Percentiles rank a stretch among this genome's conserved stretches.
These are phyloP conservation scores for Rana temporaria DNA, from an alignment of 2,113 vertebrate genomes.

Conservation along the genomic window DNA sequence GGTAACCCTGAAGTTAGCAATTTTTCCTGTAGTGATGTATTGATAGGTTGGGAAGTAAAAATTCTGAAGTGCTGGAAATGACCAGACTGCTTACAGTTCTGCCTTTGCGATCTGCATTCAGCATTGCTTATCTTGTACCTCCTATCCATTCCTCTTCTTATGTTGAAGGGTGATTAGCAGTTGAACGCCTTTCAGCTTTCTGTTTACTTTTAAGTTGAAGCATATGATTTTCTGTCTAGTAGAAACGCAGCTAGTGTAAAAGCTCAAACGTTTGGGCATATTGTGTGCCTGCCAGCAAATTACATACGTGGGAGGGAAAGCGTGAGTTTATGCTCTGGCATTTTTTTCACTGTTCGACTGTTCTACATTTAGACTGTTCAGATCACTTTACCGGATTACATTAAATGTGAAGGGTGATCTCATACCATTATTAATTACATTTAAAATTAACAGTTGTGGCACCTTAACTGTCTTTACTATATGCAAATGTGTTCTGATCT, in stretches of 20 bases:
- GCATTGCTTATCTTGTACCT: constrained; percentile 11
- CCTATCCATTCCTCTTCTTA: constrained; percentile 7
- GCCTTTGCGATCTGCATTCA: neutral
- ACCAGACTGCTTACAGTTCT: neutral
- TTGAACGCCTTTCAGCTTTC: constrained; percentile 34
- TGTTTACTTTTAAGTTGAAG: constrained; percentile 44
- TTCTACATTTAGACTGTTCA: constrained; percentile 47
- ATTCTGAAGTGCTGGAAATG: no score
- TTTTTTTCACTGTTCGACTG: constrained; percentile 33
- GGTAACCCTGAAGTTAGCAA: no score
- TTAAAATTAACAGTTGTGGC: neutral
- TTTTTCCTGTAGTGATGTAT: no score
- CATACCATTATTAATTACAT: constrained; percentile 10
- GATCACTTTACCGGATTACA: constrained; percentile 40
- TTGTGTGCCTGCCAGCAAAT: constrained; percentile 30
- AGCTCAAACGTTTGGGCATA: constrained; percentile 30
- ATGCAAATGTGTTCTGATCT: neutral
- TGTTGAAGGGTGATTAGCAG: constrained; percentile 35
- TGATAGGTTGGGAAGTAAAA: no score
- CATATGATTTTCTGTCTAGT: constrained; percentile 43
- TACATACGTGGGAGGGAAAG: constrained; percentile 40
- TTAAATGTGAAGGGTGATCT: constrained; percentile 22
- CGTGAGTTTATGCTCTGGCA: constrained; percentile 32
- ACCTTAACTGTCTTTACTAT: neutral
- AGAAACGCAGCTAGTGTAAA: constrained; percentile 15